A percentile compares a stretch with the other conserved stretches of the same genome.
These are phyloP conservation scores for Perizoma flavofasciatum DNA, from an alignment of 2,888 invertebrate species.

Conservation along the genomic window DNA sequence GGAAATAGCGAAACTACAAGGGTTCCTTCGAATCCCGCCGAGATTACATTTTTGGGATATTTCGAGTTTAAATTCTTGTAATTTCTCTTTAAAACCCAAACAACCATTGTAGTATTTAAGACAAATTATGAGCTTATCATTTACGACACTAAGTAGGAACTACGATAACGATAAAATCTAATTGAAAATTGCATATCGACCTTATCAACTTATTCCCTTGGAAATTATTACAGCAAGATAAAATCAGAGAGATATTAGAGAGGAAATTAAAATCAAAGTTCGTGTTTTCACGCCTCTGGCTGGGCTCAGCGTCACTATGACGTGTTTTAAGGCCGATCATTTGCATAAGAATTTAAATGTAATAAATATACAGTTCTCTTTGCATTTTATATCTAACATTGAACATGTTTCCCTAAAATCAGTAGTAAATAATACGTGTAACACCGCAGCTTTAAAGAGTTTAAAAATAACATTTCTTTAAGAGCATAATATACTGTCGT, in stretches of 20 bases:
- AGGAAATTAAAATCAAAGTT: neutral
- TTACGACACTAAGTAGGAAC: too few relatives aligned
- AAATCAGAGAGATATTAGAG: neutral
- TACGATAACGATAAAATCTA: slow-evolving; percentile 1
- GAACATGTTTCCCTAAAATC: slow-evolving; percentile 13
- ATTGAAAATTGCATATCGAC: too few relatives aligned
- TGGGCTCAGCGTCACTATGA: neutral
- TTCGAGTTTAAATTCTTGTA: too few relatives aligned
- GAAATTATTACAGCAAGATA: neutral
- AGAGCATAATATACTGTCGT: slow-evolving; percentile 29
- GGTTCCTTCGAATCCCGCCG: too few relatives aligned
- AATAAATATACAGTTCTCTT: slow-evolving; percentile 6
- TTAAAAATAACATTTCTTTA: slow-evolving; percentile 26
- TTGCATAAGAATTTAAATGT: slow-evolving; percentile 6
- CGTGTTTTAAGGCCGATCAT: slow-evolving; percentile 3
- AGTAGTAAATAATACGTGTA: slow-evolving; percentile 1
- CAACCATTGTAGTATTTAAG: too few relatives aligned
- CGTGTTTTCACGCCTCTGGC: neutral
- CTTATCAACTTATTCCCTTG: too few relatives aligned
- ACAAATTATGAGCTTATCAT: too few relatives aligned
- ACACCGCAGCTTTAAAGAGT: slow-evolving; percentile 6
- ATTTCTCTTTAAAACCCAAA: too few relatives aligned
- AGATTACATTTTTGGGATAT: too few relatives aligned
- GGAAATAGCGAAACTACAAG: too few relatives aligned
- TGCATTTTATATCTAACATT: slow-evolving; percentile 19